Percentiles rank a stretch among this genome's conserved stretches.
These are phyloP conservation scores for Phocides pigmalion DNA, from an alignment of 1,140 invertebrate genomes.

Conservation along the genomic window DNA sequence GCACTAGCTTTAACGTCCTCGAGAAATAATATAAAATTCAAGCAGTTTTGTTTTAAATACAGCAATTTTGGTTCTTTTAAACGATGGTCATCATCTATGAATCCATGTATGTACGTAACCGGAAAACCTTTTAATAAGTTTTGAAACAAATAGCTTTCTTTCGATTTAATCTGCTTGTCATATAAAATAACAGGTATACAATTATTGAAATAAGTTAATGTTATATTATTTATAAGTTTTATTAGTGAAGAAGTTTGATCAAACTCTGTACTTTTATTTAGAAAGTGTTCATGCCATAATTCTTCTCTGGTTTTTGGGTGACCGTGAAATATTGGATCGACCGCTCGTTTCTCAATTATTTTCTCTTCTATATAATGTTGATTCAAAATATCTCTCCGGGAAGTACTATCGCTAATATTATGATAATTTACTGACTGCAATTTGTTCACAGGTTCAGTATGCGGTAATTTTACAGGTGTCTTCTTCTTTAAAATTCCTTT, in stretches of 20 bases:
- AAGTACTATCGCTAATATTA: not conserved
- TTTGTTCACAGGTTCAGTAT: not conserved
- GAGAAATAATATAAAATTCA: conserved; percentile 87
- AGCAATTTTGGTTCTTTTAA: conserved; percentile 66
- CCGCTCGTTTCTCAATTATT: conserved; percentile 55
- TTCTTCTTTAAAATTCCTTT: too few species aligned
- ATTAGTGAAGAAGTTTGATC: conserved; percentile 84
- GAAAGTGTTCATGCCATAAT: conserved; percentile 79
- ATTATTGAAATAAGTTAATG: conserved; percentile 83
- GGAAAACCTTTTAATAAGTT: conserved; percentile 85
- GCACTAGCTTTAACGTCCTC: conserved; percentile 85
- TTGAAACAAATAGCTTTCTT: conserved; percentile 83
- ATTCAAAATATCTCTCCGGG: conserved; percentile 20
- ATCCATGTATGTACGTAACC: conserved; percentile 85
- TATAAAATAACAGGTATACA: conserved; percentile 87
- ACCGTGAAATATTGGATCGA: conserved; percentile 80
- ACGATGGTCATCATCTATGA: conserved; percentile 76
- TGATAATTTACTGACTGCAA: not conserved
- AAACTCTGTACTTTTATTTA: conserved; percentile 63
- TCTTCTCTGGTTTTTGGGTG: conserved; percentile 84
- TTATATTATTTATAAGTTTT: conserved; percentile 83
- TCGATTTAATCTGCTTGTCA: conserved; percentile 83
- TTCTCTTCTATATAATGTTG: conserved; percentile 5
- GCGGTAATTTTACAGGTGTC: not conserved
- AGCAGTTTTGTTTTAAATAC: conserved; percentile 77